Evolutionary conservation across 2,113 vertebrate genomes (phyloP).

Genomic region (Forbesichthys agassizii): DNA sequence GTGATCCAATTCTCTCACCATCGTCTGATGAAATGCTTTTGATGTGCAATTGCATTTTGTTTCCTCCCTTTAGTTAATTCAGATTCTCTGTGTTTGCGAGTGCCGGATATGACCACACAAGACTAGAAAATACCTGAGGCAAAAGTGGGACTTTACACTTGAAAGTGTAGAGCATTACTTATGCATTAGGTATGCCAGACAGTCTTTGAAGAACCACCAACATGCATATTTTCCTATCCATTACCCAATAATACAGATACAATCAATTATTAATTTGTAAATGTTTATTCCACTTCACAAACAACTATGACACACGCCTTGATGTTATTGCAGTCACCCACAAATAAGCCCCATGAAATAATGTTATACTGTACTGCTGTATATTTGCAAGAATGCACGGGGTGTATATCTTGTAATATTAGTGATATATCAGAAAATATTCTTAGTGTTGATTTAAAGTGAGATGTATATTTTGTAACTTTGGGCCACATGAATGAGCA

Average conservation of each 20-base stretch:
- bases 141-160: conserved; percentile 73
- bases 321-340: conserved; percentile 53
- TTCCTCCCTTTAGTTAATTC: conserved; percentile 38
- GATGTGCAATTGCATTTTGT: conserved; percentile 40
- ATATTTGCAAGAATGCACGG: conserved; percentile 42
- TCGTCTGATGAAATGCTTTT: conserved; percentile 45
- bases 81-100: conserved; percentile 55
- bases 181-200: conserved; percentile 66
- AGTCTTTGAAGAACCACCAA: conserved; percentile 70
- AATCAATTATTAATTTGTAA: conserved; percentile 76
- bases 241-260: conserved; percentile 66
- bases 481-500: too few relatives aligned
- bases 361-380: conserved; percentile 33
- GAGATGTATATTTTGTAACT: too few relatives aligned
- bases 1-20: conserved; percentile 23
- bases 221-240: conserved; percentile 53
- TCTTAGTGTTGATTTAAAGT: too few relatives aligned
- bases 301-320: conserved; percentile 60
- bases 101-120: conserved; percentile 48
- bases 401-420: neutral
- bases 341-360: conserved; percentile 33
- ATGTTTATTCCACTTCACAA: conserved; percentile 73
- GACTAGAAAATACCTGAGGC: conserved; percentile 62
- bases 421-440: too few relatives aligned
- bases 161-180: conserved; percentile 72